phyloP scores from a whole-genome alignment of 2,113 vertebrate species.

The Eretmodus cyanostictus region DNA sequence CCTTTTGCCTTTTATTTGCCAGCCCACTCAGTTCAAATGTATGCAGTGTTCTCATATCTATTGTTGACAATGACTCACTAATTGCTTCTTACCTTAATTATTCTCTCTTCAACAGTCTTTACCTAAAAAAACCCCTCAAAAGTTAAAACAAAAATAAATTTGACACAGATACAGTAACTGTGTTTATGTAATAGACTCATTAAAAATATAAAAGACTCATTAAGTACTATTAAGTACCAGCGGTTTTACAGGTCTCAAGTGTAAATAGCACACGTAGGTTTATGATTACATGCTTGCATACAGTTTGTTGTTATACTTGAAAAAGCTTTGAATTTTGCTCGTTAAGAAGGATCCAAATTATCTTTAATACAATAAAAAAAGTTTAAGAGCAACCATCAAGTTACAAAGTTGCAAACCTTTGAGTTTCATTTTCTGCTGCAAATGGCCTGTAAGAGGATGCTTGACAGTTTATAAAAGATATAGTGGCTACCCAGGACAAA shows the following conservation, averaged over 20 bases:
- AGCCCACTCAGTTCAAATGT: slow-evolving; percentile 8
- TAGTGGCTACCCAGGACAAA: neutral
- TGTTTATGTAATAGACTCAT: neutral
- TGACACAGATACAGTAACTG: neutral
- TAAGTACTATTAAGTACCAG: neutral
- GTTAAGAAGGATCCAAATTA: neutral
- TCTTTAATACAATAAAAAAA: neutral
- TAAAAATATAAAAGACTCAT: neutral
- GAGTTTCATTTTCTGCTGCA: neutral
- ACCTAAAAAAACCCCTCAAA: neutral
- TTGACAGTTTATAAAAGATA: neutral
- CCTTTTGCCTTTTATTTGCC: neutral
- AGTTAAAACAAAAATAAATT: neutral
- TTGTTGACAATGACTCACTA: slow-evolving; percentile 22
- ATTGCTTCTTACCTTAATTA: slow-evolving; percentile 1
- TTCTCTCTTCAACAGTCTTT: neutral
- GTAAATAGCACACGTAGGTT: neutral
- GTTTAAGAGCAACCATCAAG: neutral
- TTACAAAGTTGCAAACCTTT: neutral
- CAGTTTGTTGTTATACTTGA: neutral
- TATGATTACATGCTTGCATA: neutral
- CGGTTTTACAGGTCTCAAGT: neutral
- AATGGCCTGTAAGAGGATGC: neutral
- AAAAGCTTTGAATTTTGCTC: neutral
- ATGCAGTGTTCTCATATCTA: slow-evolving; percentile 2